These are phyloP conservation scores for Chymomyza procnemis DNA, from an alignment of 2,888 invertebrate genomes.

Conservation along the genomic window DNA sequence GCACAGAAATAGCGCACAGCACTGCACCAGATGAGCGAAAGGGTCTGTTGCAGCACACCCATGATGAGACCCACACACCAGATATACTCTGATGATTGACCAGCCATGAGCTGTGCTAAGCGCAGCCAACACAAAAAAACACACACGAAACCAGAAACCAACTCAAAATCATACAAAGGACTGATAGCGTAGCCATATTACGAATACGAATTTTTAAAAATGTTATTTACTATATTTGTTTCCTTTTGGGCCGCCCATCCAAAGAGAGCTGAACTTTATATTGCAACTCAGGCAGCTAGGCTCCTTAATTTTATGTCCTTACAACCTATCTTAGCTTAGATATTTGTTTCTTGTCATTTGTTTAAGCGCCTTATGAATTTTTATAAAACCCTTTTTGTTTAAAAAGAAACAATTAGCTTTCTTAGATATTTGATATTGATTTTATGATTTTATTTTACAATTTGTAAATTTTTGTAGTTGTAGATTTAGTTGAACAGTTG, in stretches of 20 bases:
- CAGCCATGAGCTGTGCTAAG: constrained; percentile 67
- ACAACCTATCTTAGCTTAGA: constrained; percentile 30
- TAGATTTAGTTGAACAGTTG: constrained; percentile 59
- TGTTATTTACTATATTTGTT: constrained; percentile 42
- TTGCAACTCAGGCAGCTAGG: constrained; percentile 43
- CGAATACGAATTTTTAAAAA: constrained; percentile 49
- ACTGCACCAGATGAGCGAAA: constrained; percentile 80
- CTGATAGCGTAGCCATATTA: constrained; percentile 73
- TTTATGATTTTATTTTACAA: not conserved
- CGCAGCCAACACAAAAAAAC: constrained; percentile 27
- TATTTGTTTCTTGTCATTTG: constrained; percentile 42
- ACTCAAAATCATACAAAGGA: constrained; percentile 63
- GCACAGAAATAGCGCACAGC: constrained; percentile 70
- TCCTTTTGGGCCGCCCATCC: constrained; percentile 40
- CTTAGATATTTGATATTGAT: not conserved
- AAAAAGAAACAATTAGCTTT: not conserved
- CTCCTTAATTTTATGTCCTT: constrained; percentile 43
- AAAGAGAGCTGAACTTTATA: constrained; percentile 49
- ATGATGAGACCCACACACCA: constrained; percentile 79
- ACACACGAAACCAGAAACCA: constrained; percentile 14
- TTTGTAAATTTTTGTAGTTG: constrained; percentile 64
- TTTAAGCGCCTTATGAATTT: constrained; percentile 33
- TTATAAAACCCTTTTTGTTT: not conserved
- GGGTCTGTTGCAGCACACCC: constrained; percentile 80
- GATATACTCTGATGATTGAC: constrained; percentile 78